These are phyloP conservation scores for Penaeus monodon DNA, from an alignment of 2,888 invertebrate genomes.

Conservation along the genomic window DNA sequence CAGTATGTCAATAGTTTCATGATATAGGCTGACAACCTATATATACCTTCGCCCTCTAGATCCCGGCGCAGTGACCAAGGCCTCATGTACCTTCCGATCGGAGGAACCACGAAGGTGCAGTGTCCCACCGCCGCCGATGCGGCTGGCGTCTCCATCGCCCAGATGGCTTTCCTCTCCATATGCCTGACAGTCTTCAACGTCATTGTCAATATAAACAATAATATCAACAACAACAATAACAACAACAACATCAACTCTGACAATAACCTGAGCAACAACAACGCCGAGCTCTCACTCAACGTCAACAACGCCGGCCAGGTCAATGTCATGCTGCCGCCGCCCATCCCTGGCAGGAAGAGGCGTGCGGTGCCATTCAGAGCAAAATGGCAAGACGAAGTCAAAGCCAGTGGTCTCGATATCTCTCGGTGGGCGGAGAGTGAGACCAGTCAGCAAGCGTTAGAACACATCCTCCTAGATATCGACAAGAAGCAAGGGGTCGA, in stretches of 20 bases:
- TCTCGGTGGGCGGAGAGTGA: no score
- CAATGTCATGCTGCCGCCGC: conserved; percentile 49
- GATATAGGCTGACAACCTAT: no score
- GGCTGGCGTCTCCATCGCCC: conserved; percentile 45
- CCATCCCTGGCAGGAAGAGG: conserved; percentile 26
- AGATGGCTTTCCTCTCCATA: conserved; percentile 61
- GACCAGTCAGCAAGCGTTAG: no score
- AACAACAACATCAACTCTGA: conserved; percentile 56
- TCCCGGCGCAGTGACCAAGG: conserved; percentile 9
- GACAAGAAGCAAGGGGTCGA: not conserved
- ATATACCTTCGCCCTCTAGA: not conserved
- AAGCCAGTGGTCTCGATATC: no score
- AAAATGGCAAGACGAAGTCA: not conserved
- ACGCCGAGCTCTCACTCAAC: conserved; percentile 52
- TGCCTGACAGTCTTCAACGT: conserved; percentile 60
- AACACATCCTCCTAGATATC: no score
- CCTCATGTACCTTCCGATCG: conserved; percentile 51
- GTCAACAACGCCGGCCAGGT: conserved; percentile 53
- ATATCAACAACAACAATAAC: conserved; percentile 64
- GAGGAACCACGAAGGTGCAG: conserved; percentile 33
- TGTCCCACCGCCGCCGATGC: conserved; percentile 61
- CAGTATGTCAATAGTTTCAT: no score
- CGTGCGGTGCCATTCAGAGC: not conserved
- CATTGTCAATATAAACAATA: conserved; percentile 60
- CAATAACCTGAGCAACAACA: conserved; percentile 56